Conservation (phyloP, 2,113 vertebrate species). For the Oceanodroma tethys region DNA sequence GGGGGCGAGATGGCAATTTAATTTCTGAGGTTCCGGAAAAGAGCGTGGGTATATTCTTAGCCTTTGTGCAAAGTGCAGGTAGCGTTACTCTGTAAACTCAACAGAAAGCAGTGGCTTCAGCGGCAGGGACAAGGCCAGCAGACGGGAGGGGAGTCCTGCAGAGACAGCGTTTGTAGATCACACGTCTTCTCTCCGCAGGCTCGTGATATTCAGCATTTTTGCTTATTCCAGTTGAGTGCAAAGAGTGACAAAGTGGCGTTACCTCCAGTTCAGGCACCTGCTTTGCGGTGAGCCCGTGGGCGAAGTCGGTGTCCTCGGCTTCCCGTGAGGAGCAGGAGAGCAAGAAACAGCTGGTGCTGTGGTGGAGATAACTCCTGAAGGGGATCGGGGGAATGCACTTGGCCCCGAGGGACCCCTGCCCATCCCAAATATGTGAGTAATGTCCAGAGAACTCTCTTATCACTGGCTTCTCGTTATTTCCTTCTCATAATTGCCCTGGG, state of each 20-base stretch:
- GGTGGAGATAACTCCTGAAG: not conserved
- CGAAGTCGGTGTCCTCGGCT: not conserved
- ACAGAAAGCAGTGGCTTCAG: not conserved
- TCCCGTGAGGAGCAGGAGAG: not conserved
- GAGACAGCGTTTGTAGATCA: not conserved
- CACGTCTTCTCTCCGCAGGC: not conserved
- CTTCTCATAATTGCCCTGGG: not conserved
- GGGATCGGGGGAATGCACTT: rapidly evolving
- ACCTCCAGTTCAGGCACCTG: not conserved
- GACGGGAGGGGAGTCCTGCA: too few relatives aligned
- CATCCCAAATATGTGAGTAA: not conserved
- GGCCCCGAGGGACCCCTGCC: not conserved
- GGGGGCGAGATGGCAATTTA: not conserved
- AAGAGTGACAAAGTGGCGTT: not conserved
- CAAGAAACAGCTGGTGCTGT: not conserved
- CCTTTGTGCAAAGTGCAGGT: rapidly evolving
- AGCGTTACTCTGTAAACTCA: too few relatives aligned
- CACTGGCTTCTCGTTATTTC: not conserved
- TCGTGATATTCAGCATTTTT: not conserved
- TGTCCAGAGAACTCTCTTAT: not conserved
- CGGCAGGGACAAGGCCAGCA: rapidly evolving
- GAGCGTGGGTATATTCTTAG: rapidly evolving
- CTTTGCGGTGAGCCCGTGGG: not conserved
- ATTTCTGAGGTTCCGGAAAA: not conserved
- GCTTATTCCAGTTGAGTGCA: not conserved